These are phyloP conservation scores for Salminus brasiliensis DNA, from an alignment of 2,113 vertebrate species.

Conservation along the genomic window DNA sequence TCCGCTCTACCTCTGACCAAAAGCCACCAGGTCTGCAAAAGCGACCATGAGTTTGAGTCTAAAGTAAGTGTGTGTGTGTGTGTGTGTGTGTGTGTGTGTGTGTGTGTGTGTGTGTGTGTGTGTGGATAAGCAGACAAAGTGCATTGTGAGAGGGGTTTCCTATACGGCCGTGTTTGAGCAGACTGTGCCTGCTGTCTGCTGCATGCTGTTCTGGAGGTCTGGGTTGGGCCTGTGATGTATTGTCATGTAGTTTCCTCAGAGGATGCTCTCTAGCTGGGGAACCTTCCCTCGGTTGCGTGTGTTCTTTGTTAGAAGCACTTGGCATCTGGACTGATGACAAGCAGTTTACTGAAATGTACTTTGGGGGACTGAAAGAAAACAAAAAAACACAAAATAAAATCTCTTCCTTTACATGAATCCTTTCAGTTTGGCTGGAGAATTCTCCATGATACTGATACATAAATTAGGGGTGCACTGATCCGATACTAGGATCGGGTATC, in stretches of 20 bases:
- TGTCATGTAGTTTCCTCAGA: constrained; percentile 68
- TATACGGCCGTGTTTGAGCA: constrained; percentile 53
- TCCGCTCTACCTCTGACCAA: not conserved
- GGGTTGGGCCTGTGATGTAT: constrained; percentile 36
- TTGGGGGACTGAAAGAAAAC: not conserved
- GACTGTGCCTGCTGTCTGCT: constrained; percentile 1
- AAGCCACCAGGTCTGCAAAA: not conserved
- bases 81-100: too few species aligned
- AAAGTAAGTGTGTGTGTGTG: too few species aligned
- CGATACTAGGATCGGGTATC: too few species aligned
- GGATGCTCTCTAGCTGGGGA: constrained; percentile 53
- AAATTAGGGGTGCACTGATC: too few species aligned
- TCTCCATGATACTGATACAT: too few species aligned
- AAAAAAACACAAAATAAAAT: not conserved
- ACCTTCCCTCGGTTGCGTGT: not conserved
- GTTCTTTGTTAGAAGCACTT: not conserved
- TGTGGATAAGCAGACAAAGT: constrained; percentile 31
- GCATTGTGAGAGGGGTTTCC: constrained; percentile 69
- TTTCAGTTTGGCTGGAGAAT: not conserved
- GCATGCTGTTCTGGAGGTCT: not conserved
- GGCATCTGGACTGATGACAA: not conserved
- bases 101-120: not conserved
- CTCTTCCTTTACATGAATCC: too few species aligned
- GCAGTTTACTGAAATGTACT: not conserved
- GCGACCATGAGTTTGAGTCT: not conserved